Percentiles rank a stretch among this genome's conserved stretches.
Conservation (phyloP, 2,113 vertebrate species). For the Pedetes capensis region DNA sequence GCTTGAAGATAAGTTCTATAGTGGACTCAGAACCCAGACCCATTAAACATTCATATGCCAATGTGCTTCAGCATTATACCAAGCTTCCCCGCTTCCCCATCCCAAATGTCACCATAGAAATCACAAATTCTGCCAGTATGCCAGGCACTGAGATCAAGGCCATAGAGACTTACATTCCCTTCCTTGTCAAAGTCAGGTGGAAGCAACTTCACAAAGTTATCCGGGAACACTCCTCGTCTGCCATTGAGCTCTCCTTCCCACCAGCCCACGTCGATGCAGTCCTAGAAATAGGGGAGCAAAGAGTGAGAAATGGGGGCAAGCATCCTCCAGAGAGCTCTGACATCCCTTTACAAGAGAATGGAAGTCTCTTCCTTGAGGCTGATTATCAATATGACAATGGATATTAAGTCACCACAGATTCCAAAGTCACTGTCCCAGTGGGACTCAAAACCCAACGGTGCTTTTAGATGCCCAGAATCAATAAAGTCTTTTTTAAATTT, state of each 20-base stretch:
- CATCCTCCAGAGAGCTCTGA: not conserved
- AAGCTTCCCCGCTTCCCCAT: not conserved
- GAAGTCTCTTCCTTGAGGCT: not conserved
- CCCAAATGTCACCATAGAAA: not conserved
- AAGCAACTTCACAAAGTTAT: conserved; percentile 98
- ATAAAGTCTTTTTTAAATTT: not conserved
- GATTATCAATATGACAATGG: not conserved
- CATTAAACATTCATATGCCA: not conserved
- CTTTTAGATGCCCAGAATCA: not conserved
- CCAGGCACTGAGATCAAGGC: not conserved
- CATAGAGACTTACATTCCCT: conserved; percentile 83
- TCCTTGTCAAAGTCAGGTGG: conserved; percentile 95
- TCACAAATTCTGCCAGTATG: not conserved
- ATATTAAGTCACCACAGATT: not conserved
- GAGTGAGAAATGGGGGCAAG: conserved; percentile 1
- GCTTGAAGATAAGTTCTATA: not conserved
- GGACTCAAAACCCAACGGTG: not conserved
- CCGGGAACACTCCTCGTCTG: conserved; percentile 94
- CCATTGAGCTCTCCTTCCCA: conserved; percentile 97
- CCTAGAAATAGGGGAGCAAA: conserved; percentile 82
- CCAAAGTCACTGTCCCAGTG: not conserved
- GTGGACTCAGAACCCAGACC: not conserved
- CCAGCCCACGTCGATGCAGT: conserved; percentile 97
- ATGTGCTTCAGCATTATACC: not conserved
- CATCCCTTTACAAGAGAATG: not conserved